These are phyloP conservation scores for Drosophila funebris DNA, from an alignment of 1,140 invertebrate genomes.

Conservation along the genomic window DNA sequence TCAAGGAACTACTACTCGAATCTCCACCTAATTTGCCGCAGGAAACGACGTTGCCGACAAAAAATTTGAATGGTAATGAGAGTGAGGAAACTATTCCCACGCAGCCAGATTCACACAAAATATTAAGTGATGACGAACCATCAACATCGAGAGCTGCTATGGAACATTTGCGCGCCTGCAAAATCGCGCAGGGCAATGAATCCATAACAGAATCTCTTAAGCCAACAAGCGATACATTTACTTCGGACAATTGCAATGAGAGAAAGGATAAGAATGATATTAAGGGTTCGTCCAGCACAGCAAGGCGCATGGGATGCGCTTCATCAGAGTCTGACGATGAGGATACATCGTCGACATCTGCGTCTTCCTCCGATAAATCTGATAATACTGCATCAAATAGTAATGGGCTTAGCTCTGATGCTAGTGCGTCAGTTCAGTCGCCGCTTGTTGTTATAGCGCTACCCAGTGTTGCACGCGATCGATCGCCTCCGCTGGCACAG, in stretches of 20 bases:
- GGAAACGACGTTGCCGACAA: constrained; percentile 7
- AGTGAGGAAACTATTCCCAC: constrained; percentile 18
- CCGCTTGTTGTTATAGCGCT: constrained; percentile 59
- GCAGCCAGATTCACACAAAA: constrained; percentile 37
- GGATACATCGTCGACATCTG: constrained; percentile 64
- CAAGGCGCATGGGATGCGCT: background rate
- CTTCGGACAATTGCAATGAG: constrained; percentile 57
- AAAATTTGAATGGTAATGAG: constrained; percentile 37
- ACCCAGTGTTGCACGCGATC: constrained; percentile 26
- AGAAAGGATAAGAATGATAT: constrained; percentile 16
- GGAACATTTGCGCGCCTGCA: constrained; percentile 52
- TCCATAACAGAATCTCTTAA: constrained; percentile 6
- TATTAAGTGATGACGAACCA: constrained; percentile 66
- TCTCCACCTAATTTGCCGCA: constrained; percentile 75
- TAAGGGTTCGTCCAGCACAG: background rate
- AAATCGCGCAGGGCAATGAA: constrained; percentile 40
- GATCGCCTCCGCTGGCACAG: constrained; percentile 12
- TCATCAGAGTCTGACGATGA: constrained; percentile 63
- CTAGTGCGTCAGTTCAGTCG: constrained; percentile 18
- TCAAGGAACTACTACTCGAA: constrained; percentile 87
- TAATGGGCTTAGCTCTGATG: constrained; percentile 37
- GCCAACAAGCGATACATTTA: constrained; percentile 25
- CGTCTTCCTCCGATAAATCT: constrained; percentile 65
- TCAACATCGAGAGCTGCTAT: constrained; percentile 68
- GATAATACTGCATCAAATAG: constrained; percentile 30